Evolutionary conservation across 2,113 vertebrate genomes (phyloP).

Genomic region (Macaca mulatta): DNA sequence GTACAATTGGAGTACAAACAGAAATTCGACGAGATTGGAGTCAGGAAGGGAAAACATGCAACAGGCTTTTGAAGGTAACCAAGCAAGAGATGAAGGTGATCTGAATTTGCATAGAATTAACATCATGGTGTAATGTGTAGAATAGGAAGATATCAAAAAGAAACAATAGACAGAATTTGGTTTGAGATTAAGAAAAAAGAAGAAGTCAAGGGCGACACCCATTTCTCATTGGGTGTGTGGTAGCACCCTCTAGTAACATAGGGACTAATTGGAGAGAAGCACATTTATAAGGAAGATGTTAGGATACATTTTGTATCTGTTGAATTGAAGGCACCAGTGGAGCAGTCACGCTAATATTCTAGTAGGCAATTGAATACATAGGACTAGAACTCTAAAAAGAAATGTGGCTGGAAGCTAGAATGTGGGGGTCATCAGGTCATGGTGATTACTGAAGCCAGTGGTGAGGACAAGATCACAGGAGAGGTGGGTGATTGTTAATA

Average conservation of each 20-base stretch:
- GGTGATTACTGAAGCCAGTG: neutral
- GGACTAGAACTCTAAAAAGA: neutral
- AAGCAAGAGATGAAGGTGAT: neutral
- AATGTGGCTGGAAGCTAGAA: neutral
- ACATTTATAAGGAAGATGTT: neutral
- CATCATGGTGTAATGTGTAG: neutral
- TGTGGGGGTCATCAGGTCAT: neutral
- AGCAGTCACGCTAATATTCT: neutral
- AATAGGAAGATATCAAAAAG: neutral
- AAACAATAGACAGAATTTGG: neutral
- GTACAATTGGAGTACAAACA: neutral
- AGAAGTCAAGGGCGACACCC: neutral
- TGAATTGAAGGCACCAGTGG: neutral
- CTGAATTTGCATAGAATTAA: neutral
- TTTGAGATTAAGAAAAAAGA: neutral
- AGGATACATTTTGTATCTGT: neutral
- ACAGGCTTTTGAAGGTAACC: neutral
- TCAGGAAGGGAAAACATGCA: neutral
- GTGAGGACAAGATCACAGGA: neutral
- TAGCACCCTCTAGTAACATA: neutral
- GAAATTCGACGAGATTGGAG: neutral
- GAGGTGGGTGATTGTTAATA: neutral
- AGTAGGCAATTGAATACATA: neutral
- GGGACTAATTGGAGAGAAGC: neutral
- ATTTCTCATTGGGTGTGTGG: neutral